Evolutionary conservation across 1,140 invertebrate genomes (phyloP).

Genomic region (Neotoxoptera formosana): DNA sequence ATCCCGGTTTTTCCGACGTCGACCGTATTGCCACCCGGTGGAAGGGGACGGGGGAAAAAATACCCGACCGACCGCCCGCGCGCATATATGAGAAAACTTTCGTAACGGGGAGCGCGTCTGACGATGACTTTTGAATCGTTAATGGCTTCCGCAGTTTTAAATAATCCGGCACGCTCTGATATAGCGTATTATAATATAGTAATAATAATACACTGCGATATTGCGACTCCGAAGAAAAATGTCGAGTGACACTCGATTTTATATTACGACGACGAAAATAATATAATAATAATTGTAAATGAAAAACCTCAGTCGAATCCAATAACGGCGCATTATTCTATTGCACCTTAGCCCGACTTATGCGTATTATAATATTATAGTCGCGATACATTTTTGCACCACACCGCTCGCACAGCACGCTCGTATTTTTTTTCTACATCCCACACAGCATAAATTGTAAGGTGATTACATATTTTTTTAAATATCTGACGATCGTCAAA

Average conservation of each 20-base stretch:
- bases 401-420: background rate
- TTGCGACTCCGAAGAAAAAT: background rate
- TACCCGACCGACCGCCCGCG: background rate
- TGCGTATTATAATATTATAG: background rate
- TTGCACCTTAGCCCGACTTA: background rate
- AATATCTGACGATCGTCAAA: too few relatives aligned
- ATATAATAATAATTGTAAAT: background rate
- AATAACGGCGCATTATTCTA: background rate
- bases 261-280: background rate
- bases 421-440: too few relatives aligned
- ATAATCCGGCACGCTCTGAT: constrained; percentile 22
- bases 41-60: background rate
- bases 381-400: background rate
- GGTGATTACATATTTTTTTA: too few relatives aligned
- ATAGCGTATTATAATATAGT: background rate
- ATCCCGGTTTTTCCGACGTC: constrained; percentile 22
- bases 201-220: background rate
- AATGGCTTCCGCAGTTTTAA: constrained; percentile 54
- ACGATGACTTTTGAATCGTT: constrained; percentile 55
- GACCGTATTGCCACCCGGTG: constrained; percentile 7
- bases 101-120: background rate
- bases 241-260: constrained; percentile 46
- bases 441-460: too few relatives aligned
- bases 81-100: constrained; percentile 53
- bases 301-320: background rate